Evolutionary conservation across 2,797 vertebrate genomes (phyloP).

Genomic region (Thripadectes ignobilis): DNA sequence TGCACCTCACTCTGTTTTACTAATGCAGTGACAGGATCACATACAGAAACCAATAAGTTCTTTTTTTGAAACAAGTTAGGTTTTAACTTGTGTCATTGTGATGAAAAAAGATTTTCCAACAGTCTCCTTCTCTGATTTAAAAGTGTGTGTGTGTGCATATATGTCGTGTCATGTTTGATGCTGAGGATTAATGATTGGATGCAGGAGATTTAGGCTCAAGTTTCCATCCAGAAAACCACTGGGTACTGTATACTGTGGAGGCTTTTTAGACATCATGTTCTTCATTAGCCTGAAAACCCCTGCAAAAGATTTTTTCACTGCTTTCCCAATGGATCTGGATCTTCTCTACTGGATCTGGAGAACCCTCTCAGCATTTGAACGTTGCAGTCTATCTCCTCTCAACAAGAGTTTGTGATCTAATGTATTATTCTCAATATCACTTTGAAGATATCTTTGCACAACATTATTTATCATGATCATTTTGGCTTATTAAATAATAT

Average conservation of each 20-base stretch:
- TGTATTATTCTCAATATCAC: neutral
- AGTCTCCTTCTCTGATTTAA: neutral
- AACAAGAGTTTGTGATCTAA: neutral
- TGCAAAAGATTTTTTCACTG: neutral
- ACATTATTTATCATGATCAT: neutral
- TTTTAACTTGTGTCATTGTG: neutral
- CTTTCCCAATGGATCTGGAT: neutral
- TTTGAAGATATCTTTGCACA: neutral
- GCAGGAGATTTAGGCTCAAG: neutral
- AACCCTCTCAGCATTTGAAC: neutral
- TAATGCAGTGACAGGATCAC: neutral
- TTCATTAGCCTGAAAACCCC: neutral
- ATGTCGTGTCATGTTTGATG: neutral
- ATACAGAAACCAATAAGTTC: fast-evolving
- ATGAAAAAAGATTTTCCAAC: neutral
- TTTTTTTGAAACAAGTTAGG: neutral
- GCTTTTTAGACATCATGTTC: neutral
- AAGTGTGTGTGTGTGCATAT: neutral
- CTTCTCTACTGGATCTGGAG: neutral
- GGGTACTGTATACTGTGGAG: neutral
- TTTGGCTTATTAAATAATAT: neutral
- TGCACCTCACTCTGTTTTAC: neutral
- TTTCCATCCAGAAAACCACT: neutral
- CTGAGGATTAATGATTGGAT: neutral
- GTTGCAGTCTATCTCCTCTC: neutral